phyloP scores from a whole-genome alignment of 2,797 vertebrate species.

The Rhinoraja longicauda region DNA sequence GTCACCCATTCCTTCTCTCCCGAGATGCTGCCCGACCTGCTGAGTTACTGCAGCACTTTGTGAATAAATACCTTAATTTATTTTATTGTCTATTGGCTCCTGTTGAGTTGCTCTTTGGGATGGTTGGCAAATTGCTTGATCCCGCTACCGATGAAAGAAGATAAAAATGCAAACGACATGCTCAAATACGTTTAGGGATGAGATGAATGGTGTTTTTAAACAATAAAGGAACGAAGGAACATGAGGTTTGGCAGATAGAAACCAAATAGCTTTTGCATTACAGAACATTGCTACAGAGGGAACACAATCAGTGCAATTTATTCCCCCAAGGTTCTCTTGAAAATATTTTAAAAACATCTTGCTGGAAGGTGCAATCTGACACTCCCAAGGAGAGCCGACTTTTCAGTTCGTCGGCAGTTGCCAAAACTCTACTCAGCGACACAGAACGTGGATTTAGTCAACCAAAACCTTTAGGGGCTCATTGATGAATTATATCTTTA shows the following conservation, averaged over 20 bases:
- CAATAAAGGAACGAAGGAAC: no score
- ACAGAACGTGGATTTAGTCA: neutral
- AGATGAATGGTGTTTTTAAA: no score
- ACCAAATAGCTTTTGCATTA: neutral
- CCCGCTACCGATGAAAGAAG: neutral
- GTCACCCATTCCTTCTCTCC: no score
- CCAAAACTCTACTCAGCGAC: neutral
- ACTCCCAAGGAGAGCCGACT: neutral
- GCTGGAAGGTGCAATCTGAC: neutral
- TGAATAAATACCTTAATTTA: neutral
- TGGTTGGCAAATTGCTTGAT: neutral
- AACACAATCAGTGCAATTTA: conserved; percentile 6
- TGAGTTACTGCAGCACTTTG: no score
- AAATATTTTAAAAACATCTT: neutral
- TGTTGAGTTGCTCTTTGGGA: neutral
- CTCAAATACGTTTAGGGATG: neutral
- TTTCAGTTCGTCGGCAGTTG: neutral
- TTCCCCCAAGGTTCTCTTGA: neutral
- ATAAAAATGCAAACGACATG: neutral
- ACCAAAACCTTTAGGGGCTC: neutral
- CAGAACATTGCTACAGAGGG: neutral
- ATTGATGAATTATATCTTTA: neutral
- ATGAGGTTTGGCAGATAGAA: neutral
- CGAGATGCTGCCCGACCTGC: no score
- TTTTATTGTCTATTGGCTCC: neutral